Percentiles rank a stretch among this genome's conserved stretches.
Evolutionary conservation across 2,113 vertebrate species (phyloP).

Genomic region (Leucopsar rothschildi): DNA sequence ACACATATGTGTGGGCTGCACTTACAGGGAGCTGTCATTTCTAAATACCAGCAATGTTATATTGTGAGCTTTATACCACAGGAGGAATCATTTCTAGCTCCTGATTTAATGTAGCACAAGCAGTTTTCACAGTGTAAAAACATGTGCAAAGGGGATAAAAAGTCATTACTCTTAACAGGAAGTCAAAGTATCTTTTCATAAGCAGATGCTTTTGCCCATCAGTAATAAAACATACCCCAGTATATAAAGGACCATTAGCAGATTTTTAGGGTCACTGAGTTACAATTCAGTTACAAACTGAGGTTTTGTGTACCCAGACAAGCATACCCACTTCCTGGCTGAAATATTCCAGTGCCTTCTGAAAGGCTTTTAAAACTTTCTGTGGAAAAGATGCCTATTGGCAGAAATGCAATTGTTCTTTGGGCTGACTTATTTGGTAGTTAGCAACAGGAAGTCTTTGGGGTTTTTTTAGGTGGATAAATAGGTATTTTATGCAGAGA

Average conservation of each 20-base stretch:
- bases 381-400: neutral
- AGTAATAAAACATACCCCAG: neutral
- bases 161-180: neutral
- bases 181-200: neutral
- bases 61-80: neutral
- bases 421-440: neutral
- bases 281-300: neutral
- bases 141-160: neutral
- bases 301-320: neutral
- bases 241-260: neutral
- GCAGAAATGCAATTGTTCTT: neutral
- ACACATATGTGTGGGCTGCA: neutral
- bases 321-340: fast-evolving
- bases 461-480: neutral
- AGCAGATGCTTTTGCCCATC: neutral
- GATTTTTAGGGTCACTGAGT: neutral
- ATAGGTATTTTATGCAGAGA: neutral
- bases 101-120: neutral
- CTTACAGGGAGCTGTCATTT: neutral
- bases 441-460: neutral
- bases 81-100: neutral
- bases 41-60: neutral
- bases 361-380: neutral
- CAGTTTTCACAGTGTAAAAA: neutral
- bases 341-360: neutral